Evolutionary conservation across 2,888 invertebrate genomes (phyloP).

Genomic region (Philaethria dido): DNA sequence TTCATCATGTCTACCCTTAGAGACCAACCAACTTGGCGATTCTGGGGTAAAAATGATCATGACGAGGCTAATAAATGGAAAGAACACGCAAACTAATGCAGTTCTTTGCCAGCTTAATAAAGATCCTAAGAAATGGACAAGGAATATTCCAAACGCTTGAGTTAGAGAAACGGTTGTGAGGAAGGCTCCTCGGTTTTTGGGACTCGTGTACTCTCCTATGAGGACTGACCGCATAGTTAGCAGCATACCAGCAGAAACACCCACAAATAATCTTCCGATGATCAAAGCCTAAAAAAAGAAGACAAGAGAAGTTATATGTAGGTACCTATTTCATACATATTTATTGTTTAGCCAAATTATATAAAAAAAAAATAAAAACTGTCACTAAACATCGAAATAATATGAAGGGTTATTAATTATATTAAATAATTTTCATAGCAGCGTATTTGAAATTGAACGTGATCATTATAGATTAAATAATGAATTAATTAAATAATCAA

Average conservation of each 20-base stretch:
- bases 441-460: no score
- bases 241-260: constrained; percentile 79
- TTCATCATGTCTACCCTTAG: constrained; percentile 77
- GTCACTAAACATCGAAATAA: no score
- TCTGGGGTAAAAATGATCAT: constrained; percentile 79
- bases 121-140: constrained; percentile 85
- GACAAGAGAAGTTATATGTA: not conserved
- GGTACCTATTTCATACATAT: no score
- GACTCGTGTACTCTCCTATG: constrained; percentile 83
- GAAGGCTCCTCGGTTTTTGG: constrained; percentile 84
- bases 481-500: no score
- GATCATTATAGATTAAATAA: no score
- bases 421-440: no score
- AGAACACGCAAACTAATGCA: constrained; percentile 71
- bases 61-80: constrained; percentile 72
- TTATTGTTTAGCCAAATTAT: no score
- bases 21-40: constrained; percentile 86
- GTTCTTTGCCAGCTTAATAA: constrained; percentile 81
- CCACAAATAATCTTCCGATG: constrained; percentile 62
- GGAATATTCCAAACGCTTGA: constrained; percentile 84
- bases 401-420: no score
- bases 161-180: constrained; percentile 83
- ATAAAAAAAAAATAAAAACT: no score
- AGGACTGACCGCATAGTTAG: constrained; percentile 76
- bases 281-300: constrained; percentile 54